These are phyloP conservation scores for Calliphora vicina DNA, from an alignment of 1,140 invertebrate genomes.

Conservation along the genomic window DNA sequence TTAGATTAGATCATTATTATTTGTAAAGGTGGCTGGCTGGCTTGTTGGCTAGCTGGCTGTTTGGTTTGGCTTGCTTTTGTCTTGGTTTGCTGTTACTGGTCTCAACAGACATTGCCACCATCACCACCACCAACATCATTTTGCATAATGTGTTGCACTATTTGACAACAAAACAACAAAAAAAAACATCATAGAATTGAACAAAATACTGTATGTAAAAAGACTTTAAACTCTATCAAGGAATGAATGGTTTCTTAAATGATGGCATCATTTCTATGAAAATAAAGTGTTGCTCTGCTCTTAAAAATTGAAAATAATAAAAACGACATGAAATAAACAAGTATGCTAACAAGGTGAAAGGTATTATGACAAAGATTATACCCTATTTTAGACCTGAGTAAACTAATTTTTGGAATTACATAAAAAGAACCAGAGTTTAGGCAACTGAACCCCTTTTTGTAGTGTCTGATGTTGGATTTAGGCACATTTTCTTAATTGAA, in stretches of 20 bases:
- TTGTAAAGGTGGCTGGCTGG: constrained; percentile 45
- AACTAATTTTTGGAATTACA: too few relatives aligned
- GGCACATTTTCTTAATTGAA: too few relatives aligned
- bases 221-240: constrained; percentile 25
- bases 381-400: too few relatives aligned
- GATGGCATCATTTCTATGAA: constrained; percentile 32
- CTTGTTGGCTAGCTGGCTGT: too few relatives aligned
- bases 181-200: constrained; percentile 25
- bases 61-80: neutral
- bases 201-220: neutral
- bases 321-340: neutral
- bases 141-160: constrained; percentile 55
- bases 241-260: constrained; percentile 35
- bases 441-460: too few relatives aligned
- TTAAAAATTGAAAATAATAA: constrained; percentile 2
- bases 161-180: constrained; percentile 45
- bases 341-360: too few relatives aligned
- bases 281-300: constrained; percentile 29
- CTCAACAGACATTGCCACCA: constrained; percentile 4
- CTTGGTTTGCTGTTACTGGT: neutral
- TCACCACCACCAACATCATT: constrained; percentile 45
- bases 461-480: too few relatives aligned
- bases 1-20: constrained; percentile 21
- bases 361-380: too few relatives aligned
- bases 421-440: too few relatives aligned